phyloP scores from a whole-genome alignment of 2,797 vertebrate genomes.

The Pipistrellus pygmaeus region DNA sequence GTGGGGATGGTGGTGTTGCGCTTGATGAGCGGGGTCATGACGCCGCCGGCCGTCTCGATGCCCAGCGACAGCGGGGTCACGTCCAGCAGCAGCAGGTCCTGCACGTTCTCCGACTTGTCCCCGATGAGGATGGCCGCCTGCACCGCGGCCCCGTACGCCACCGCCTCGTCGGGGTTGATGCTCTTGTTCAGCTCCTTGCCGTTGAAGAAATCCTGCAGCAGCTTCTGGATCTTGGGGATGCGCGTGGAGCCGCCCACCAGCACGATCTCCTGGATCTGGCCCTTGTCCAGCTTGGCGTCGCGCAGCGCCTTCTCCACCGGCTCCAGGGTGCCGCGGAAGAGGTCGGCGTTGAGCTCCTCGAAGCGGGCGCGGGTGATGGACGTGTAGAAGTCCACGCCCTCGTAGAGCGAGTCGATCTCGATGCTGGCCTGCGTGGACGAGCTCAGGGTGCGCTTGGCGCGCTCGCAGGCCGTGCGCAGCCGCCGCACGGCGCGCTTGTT shows the following conservation, averaged over 20 bases:
- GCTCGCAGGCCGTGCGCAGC: conserved; percentile 95
- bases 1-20: conserved; percentile 96
- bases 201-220: conserved; percentile 95
- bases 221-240: conserved; percentile 96
- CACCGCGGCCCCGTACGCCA: conserved; percentile 94
- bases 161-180: conserved; percentile 96
- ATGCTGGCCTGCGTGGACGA: conserved; percentile 95
- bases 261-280: conserved; percentile 93
- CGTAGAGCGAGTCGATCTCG: conserved; percentile 94
- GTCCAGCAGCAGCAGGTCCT: conserved; percentile 94
- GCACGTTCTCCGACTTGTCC: conserved; percentile 95
- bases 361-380: conserved; percentile 96
- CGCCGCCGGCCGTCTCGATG: conserved; percentile 95
- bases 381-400: conserved; percentile 96
- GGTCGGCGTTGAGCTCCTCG: conserved; percentile 95
- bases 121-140: conserved; percentile 96
- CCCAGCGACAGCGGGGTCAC: conserved; percentile 94
- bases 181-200: conserved; percentile 96
- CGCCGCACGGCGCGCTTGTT: conserved; percentile 95
- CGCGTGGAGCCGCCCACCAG: conserved; percentile 95
- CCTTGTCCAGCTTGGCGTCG: conserved; percentile 95
- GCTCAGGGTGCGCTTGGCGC: conserved; percentile 94
- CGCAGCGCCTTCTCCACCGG: conserved; percentile 94
- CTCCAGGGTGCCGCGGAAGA: conserved; percentile 95
- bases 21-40: conserved; percentile 95